Conservation (phyloP, 2,797 vertebrate genomes). For the Sebastes hubbsi region DNA sequence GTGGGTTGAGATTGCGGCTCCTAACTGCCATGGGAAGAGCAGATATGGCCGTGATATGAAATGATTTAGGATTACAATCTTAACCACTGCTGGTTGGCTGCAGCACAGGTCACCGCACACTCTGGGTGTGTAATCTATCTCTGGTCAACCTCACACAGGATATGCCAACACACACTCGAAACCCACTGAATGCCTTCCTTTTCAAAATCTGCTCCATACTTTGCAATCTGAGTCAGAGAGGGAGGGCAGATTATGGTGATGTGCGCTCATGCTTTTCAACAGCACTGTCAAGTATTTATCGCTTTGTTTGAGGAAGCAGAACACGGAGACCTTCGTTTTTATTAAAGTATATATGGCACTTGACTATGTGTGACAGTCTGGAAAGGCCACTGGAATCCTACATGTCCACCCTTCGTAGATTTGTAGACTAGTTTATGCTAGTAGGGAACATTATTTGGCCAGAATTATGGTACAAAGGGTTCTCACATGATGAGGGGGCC, state of each 20-base stretch:
- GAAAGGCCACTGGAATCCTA: slow-evolving; percentile 66
- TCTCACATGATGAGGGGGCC: slow-evolving; percentile 27
- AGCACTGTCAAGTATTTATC: slow-evolving; percentile 35
- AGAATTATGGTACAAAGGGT: slow-evolving; percentile 45
- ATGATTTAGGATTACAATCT: slow-evolving; percentile 74
- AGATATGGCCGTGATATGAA: slow-evolving; percentile 70
- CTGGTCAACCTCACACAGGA: slow-evolving; percentile 77
- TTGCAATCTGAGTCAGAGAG: slow-evolving; percentile 26
- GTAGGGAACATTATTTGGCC: slow-evolving; percentile 54
- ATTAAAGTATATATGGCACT: slow-evolving; percentile 23
- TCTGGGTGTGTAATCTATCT: slow-evolving; percentile 74
- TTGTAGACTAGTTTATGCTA: slow-evolving; percentile 47
- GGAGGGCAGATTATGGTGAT: slow-evolving; percentile 24
- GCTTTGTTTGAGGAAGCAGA: slow-evolving; percentile 3
- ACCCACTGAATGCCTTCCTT: slow-evolving; percentile 65
- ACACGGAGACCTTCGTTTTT: slow-evolving; percentile 22
- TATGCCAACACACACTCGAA: slow-evolving; percentile 76
- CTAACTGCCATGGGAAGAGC: slow-evolving; percentile 72
- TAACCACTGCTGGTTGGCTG: slow-evolving; percentile 74
- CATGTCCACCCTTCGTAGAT: slow-evolving; percentile 62
- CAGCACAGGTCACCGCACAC: slow-evolving; percentile 66
- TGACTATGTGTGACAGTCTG: slow-evolving; percentile 40
- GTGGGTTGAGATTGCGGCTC: slow-evolving; percentile 62
- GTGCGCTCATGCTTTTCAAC: slow-evolving; percentile 26
- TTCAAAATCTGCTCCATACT: slow-evolving; percentile 36